These are phyloP conservation scores for Odontothrips loti DNA, from an alignment of 2,888 invertebrate genomes.

Conservation along the genomic window DNA sequence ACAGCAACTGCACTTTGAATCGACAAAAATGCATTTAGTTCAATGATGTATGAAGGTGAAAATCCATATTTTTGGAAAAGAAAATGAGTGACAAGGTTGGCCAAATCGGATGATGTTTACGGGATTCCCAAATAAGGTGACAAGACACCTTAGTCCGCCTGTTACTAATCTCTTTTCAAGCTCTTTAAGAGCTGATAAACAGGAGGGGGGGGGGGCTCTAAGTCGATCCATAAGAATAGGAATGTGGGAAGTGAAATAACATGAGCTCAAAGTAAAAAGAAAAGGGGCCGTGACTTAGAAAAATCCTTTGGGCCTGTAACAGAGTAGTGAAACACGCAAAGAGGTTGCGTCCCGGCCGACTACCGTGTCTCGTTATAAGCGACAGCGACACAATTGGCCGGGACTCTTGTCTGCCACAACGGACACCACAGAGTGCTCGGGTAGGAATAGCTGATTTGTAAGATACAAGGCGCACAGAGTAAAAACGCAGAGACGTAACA, in stretches of 20 bases:
- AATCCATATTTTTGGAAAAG: slow-evolving; percentile 30
- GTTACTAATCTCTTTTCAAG: no score
- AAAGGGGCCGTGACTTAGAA: not conserved
- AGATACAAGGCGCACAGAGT: no score
- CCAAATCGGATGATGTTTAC: slow-evolving; percentile 33
- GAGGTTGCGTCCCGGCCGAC: not conserved
- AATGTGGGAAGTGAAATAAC: no score
- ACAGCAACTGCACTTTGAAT: no score
- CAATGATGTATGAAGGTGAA: not conserved
- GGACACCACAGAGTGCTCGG: not conserved
- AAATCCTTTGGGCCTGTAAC: slow-evolving; percentile 4
- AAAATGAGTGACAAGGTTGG: slow-evolving; percentile 35
- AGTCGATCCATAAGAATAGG: no score
- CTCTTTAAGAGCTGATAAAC: no score
- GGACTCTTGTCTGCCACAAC: not conserved
- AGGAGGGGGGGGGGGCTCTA: no score
- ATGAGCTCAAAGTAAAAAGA: not conserved
- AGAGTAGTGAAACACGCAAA: slow-evolving; percentile 24
- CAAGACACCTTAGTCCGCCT: no score
- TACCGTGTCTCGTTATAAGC: not conserved
- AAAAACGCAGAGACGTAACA: not conserved
- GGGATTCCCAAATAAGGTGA: not conserved
- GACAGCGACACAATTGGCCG: not conserved
- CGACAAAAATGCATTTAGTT: no score
- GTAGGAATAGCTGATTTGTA: no score